Evolutionary conservation across 1,140 invertebrate genomes (phyloP).

Genomic region (Sitobion miscanthi): DNA sequence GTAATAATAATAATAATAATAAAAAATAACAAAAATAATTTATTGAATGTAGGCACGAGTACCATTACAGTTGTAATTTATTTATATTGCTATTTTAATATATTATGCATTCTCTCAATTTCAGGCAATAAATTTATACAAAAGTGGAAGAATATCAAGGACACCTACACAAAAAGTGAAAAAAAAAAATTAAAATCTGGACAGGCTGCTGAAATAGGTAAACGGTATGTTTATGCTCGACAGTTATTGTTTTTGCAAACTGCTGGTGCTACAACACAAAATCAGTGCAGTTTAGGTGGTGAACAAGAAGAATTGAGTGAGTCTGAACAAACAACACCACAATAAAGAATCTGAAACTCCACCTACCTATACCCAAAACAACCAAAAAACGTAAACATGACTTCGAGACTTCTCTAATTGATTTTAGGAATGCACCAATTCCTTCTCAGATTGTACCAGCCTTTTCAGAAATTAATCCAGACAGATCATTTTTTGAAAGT

Average conservation of each 20-base stretch:
- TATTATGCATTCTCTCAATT: background rate
- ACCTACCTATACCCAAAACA: background rate
- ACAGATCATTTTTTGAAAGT: constrained; percentile 26
- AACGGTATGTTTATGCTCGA: too few species aligned
- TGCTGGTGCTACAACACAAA: too few species aligned
- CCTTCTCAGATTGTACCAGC: background rate
- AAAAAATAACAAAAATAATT: too few species aligned
- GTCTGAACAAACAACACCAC: background rate
- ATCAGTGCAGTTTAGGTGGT: too few species aligned
- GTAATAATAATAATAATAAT: too few species aligned
- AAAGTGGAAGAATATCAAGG: background rate
- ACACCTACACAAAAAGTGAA: background rate
- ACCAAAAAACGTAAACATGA: constrained; percentile 1
- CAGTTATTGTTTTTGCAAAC: too few species aligned
- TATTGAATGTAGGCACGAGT: too few species aligned
- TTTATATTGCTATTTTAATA: background rate
- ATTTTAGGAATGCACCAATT: constrained; percentile 33
- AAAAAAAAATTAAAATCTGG: constrained; percentile 12
- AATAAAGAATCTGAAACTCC: background rate
- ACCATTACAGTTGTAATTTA: too few species aligned
- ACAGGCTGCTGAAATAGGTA: background rate
- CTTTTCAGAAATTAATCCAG: background rate
- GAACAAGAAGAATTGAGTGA: background rate
- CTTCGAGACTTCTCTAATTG: background rate
- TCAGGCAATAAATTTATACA: background rate